Percentiles rank a stretch among this genome's conserved stretches.
These are phyloP conservation scores for Drosophila pandora DNA, from an alignment of 1,140 invertebrate species.

Conservation along the genomic window DNA sequence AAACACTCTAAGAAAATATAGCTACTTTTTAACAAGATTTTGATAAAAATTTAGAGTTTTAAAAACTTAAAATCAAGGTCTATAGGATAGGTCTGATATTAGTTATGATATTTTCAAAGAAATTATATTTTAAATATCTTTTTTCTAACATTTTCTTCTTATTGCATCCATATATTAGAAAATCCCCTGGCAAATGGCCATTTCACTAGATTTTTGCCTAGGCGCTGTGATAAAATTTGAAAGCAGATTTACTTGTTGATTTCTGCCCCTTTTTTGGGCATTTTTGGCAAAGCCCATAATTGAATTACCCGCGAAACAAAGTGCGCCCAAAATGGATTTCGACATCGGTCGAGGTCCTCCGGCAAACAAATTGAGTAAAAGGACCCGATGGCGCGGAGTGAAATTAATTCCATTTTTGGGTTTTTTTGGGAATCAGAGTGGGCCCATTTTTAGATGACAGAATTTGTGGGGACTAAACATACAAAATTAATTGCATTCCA, in stretches of 20 bases:
- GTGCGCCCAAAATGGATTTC: constrained; percentile 46
- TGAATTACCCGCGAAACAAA: constrained; percentile 69
- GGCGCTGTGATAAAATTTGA: constrained; percentile 34
- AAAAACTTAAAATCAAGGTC: too few relatives aligned
- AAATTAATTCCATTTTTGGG: constrained; percentile 42
- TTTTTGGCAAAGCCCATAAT: constrained; percentile 28
- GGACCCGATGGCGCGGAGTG: background rate
- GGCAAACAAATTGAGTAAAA: constrained; percentile 20
- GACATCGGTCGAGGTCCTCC: constrained; percentile 21
- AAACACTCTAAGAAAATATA: constrained; percentile 6
- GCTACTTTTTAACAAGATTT: background rate
- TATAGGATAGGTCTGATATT: too few relatives aligned
- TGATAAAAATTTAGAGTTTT: background rate
- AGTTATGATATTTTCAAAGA: constrained; percentile 1
- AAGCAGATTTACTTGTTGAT: constrained; percentile 74
- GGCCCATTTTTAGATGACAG: constrained; percentile 11
- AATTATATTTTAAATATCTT: constrained; percentile 6
- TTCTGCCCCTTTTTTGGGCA: constrained; percentile 30
- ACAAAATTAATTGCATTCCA: constrained; percentile 60
- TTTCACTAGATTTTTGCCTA: constrained; percentile 39
- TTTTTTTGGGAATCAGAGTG: constrained; percentile 1
- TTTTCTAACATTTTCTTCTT: background rate
- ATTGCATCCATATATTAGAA: background rate
- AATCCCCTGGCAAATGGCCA: constrained; percentile 15
- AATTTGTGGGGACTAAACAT: constrained; percentile 26